phyloP scores from a whole-genome alignment of 2,888 invertebrate genomes.

The Teleogryllus oceanicus region DNA sequence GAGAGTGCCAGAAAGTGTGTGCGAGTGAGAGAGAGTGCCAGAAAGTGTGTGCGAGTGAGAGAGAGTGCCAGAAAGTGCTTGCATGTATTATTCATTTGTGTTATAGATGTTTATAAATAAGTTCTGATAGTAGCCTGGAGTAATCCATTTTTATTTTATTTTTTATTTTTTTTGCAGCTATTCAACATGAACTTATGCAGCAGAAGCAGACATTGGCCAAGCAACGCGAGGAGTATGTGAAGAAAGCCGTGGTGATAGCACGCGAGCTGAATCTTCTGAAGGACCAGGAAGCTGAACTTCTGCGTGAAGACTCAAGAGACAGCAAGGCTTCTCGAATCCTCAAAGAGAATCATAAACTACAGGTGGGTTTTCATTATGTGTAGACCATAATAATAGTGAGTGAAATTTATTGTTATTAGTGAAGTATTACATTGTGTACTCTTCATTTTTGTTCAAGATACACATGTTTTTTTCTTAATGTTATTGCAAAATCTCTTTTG shows the following conservation, averaged over 20 bases:
- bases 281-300: constrained; percentile 73
- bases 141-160: background rate
- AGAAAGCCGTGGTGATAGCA: constrained; percentile 68
- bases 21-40: too few species aligned
- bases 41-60: too few species aligned
- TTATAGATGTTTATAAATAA: background rate
- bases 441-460: too few species aligned
- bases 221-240: constrained; percentile 77
- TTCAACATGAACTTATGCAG: constrained; percentile 76
- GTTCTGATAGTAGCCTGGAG: constrained; percentile 20
- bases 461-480: too few species aligned
- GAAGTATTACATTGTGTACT: too few species aligned
- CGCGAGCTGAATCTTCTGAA: constrained; percentile 74
- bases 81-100: too few species aligned
- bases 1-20: too few species aligned
- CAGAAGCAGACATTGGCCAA: constrained; percentile 76
- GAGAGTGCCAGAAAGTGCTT: too few species aligned
- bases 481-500: too few species aligned
- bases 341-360: constrained; percentile 78
- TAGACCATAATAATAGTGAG: background rate
- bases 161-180: constrained; percentile 51
- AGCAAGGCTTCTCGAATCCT: constrained; percentile 64
- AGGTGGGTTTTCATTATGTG: constrained; percentile 57
- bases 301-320: constrained; percentile 64
- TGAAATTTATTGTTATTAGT: too few species aligned